phyloP scores from a whole-genome alignment of 2,888 invertebrate genomes.

The Alviniconcha strummeri region DNA sequence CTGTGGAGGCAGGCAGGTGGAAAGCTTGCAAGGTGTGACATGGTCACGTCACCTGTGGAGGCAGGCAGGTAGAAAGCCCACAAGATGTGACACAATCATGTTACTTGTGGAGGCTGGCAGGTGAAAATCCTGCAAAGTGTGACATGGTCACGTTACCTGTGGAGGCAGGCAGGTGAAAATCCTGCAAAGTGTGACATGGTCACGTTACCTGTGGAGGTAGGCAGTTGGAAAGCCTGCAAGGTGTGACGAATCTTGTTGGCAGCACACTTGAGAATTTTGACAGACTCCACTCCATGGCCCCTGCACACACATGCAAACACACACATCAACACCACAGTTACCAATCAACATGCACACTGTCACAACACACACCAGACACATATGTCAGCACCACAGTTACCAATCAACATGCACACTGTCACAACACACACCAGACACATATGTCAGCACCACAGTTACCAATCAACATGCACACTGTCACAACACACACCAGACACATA shows the following conservation, averaged over 20 bases:
- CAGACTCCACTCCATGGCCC: conserved; percentile 46
- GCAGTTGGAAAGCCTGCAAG: conserved; percentile 24
- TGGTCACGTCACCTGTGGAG: too few species aligned
- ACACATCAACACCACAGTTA: neutral
- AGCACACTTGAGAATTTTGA: conserved; percentile 45
- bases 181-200: too few species aligned
- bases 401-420: neutral
- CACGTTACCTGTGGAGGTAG: neutral
- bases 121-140: conserved; percentile 25
- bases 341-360: neutral
- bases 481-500: neutral
- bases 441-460: neutral
- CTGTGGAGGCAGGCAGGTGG: too few species aligned
- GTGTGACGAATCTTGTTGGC: conserved; percentile 26
- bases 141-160: neutral
- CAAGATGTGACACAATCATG: too few species aligned
- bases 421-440: neutral
- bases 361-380: neutral
- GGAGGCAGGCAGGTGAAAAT: too few species aligned
- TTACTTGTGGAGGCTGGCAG: neutral
- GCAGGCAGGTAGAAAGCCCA: too few species aligned
- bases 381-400: too few species aligned
- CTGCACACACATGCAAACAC: neutral
- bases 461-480: neutral
- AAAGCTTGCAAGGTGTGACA: too few species aligned